Conservation (phyloP, 2,113 vertebrate genomes). For the Phrynosoma blainvillii region DNA sequence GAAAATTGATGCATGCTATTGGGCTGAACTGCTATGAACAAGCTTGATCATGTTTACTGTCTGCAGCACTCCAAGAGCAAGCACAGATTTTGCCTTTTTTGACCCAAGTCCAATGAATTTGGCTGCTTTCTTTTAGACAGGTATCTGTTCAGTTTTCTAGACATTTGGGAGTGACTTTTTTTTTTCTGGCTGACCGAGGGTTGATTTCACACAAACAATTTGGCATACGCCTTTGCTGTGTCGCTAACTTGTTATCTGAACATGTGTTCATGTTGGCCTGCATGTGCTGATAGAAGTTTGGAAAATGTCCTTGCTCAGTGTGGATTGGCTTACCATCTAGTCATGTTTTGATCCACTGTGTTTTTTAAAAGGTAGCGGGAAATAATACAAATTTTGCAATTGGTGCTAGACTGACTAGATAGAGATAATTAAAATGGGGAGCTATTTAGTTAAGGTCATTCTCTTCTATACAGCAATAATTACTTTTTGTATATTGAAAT, state of each 20-base stretch:
- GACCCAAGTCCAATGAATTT: conserved; percentile 49
- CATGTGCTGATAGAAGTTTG: background rate
- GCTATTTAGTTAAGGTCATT: conserved; percentile 27
- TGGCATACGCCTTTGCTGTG: background rate
- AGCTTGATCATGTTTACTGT: conserved; percentile 58
- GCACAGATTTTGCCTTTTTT: conserved; percentile 51
- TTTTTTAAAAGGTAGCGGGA: background rate
- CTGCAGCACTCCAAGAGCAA: conserved; percentile 52
- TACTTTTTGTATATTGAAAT: background rate
- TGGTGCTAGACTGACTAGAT: background rate
- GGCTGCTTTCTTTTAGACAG: conserved; percentile 45
- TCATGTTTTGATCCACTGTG: background rate
- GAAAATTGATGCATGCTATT: conserved; percentile 64
- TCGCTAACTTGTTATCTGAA: background rate
- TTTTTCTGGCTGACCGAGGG: background rate
- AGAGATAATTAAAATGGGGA: conserved; percentile 23
- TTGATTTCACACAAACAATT: background rate
- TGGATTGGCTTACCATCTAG: background rate
- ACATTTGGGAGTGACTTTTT: background rate
- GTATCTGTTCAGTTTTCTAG: conserved; percentile 12
- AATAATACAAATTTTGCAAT: background rate
- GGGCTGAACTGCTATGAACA: conserved; percentile 42
- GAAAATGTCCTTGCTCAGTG: background rate
- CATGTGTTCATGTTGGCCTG: background rate
- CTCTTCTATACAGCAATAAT: background rate